Evolutionary conservation across 2,113 vertebrate genomes (phyloP), one percentile per base, ranked within the genome.

Genomic region (Ictalurus furcatus): DNA sequence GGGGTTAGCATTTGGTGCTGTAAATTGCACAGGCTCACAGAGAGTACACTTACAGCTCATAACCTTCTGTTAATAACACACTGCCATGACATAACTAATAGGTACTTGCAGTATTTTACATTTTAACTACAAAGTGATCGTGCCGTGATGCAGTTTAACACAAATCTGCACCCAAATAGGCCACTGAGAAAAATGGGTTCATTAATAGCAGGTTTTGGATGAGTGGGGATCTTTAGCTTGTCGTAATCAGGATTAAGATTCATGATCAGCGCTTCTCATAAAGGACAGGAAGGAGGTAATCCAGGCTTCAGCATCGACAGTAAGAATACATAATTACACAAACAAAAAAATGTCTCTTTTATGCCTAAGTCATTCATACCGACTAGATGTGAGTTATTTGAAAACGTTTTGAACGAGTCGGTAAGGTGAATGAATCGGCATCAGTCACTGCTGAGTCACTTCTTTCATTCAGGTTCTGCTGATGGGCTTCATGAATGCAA

Each of bases 211-310:
- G 81, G 73, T 67, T 59, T 48, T 30, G 85, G 44, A 11, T 4
- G 21, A 30, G 19, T 25, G 30, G 28, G 56, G 59, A 25, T 88
- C 83, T 61, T 81, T 52, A 54, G 67, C 48, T 84, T 79, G 54
- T 63, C 44, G 63, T 85, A 74, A 81, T 85, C 37, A 56, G 54
- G 86, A 88, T 85, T 76, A 85, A 73, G 87, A 81, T 86, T 88
- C 65, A 37, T 61, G 87, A 90, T 85, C 84, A 76, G 16, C 28
- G 37, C 52, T 74, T 80, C 69, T n/a, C 48, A 82, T 88, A 76
- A 90, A 76, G 0, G 52, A 80, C 69, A 28, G 23, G 65, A 54
- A 87, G 52, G 9, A 78, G 61, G 44, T 85, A 34, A 76, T 34
- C 21, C 7, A 61, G 52, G 54, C 25, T 67, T 71, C 14, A 40